phyloP scores from a whole-genome alignment of 1,140 invertebrate species.

The Sipha flava region DNA sequence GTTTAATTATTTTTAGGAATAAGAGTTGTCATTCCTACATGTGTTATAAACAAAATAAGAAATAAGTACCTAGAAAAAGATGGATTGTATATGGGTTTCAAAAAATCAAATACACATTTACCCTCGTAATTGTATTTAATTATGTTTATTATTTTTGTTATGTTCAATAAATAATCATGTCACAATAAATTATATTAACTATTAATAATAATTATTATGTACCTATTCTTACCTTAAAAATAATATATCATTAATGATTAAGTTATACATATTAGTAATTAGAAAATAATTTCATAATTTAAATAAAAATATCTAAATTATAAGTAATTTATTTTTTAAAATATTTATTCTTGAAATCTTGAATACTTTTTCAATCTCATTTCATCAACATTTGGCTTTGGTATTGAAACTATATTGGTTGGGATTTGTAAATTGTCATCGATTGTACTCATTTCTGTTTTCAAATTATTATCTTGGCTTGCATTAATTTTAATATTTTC shows the following conservation, averaged over 20 bases:
- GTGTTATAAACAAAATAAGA: background rate
- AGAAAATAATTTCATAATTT: background rate
- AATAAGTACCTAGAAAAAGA: background rate
- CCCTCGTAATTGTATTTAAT: background rate
- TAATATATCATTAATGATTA: background rate
- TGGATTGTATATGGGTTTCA: background rate
- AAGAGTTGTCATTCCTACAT: background rate
- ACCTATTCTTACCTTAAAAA: background rate
- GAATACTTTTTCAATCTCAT: background rate
- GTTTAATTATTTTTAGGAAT: background rate
- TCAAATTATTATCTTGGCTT: background rate
- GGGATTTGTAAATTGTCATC: background rate
- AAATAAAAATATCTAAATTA: background rate
- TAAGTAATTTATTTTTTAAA: background rate
- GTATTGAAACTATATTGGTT: background rate
- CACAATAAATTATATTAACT: background rate
- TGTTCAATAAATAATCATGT: background rate
- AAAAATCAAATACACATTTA: background rate
- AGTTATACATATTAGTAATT: background rate
- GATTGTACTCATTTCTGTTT: background rate
- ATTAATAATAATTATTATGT: too few relatives aligned
- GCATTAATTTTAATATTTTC: background rate
- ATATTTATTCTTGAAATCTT: background rate
- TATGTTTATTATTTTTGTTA: background rate
- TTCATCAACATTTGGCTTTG: background rate